Conservation (phyloP, 2,888 invertebrate genomes). For the Caprella mutica region DNA sequence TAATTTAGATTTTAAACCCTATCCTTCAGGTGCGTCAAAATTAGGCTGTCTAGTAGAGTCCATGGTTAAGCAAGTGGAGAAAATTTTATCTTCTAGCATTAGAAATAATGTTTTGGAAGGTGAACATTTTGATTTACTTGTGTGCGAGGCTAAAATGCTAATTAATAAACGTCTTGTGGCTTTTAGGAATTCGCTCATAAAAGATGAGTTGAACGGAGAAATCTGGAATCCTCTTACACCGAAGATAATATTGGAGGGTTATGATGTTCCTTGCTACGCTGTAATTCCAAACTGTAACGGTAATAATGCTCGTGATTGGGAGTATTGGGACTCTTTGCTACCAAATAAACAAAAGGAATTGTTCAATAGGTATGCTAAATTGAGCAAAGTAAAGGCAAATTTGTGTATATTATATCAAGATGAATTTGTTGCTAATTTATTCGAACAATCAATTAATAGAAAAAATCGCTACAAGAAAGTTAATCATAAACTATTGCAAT, state of each 20-base stretch:
- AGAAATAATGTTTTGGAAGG: neutral
- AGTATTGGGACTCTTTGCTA: neutral
- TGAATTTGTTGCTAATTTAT: too few species aligned
- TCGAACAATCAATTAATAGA: too few species aligned
- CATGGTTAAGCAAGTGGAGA: neutral
- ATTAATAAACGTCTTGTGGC: neutral
- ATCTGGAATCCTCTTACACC: neutral
- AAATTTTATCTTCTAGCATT: neutral
- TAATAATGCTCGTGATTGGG: neutral
- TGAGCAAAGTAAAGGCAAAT: neutral
- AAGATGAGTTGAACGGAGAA: neutral
- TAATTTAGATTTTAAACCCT: neutral
- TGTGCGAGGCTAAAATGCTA: neutral
- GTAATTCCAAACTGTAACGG: neutral
- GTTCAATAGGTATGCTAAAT: neutral
- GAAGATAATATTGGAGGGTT: neutral
- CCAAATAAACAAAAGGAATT: neutral
- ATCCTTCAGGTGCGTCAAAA: neutral
- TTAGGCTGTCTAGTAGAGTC: neutral
- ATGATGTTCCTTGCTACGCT: neutral
- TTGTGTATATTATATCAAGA: neutral
- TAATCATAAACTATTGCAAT: too few species aligned
- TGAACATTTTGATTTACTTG: neutral
- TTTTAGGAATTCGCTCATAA: neutral
- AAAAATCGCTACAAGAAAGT: too few species aligned